phyloP scores from a whole-genome alignment of 1,140 invertebrate species.

The Drosophila murphyi region DNA sequence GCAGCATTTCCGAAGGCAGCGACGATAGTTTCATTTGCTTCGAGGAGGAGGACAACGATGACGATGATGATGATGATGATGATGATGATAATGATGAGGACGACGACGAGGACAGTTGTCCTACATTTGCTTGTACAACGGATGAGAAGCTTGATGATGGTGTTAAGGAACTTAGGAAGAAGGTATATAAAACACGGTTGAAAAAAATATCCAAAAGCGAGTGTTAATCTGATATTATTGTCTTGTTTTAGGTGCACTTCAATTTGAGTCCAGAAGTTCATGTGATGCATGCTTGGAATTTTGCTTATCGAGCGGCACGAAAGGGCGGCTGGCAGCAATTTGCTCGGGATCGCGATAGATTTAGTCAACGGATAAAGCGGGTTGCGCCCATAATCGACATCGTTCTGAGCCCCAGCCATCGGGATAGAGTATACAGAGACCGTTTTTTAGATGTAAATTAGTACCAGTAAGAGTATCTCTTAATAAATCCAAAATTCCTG shows the following conservation, averaged over 20 bases:
- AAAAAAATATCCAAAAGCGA: background rate
- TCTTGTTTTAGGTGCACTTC: conserved; percentile 86
- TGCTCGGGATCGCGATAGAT: conserved; percentile 87
- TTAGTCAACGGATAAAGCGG: conserved; percentile 85
- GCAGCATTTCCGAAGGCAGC: conserved; percentile 72
- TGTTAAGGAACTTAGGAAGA: conserved; percentile 47
- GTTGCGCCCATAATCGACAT: conserved; percentile 84
- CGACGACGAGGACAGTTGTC: conserved; percentile 38
- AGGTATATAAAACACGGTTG: conserved; percentile 34
- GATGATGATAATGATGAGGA: background rate
- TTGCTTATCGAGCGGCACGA: conserved; percentile 87
- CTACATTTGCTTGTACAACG: conserved; percentile 9
- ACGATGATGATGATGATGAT: background rate
- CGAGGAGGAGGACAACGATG: conserved; percentile 49
- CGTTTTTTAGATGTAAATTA: conserved; percentile 83
- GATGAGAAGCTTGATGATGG: conserved; percentile 44
- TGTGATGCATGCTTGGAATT: conserved; percentile 87
- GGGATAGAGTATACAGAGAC: conserved; percentile 86
- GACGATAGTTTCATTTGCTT: conserved; percentile 79
- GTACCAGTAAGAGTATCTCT: conserved; percentile 14
- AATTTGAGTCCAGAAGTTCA: conserved; percentile 85
- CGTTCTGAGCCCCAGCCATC: conserved; percentile 85
- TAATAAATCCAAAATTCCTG: conserved; percentile 33
- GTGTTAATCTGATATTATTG: conserved; percentile 4
- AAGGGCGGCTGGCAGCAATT: conserved; percentile 88